Percentiles rank a stretch among this genome's conserved stretches.
Evolutionary conservation across 2,888 invertebrate species (phyloP).

Genomic region (Adelphocoris suturalis): DNA sequence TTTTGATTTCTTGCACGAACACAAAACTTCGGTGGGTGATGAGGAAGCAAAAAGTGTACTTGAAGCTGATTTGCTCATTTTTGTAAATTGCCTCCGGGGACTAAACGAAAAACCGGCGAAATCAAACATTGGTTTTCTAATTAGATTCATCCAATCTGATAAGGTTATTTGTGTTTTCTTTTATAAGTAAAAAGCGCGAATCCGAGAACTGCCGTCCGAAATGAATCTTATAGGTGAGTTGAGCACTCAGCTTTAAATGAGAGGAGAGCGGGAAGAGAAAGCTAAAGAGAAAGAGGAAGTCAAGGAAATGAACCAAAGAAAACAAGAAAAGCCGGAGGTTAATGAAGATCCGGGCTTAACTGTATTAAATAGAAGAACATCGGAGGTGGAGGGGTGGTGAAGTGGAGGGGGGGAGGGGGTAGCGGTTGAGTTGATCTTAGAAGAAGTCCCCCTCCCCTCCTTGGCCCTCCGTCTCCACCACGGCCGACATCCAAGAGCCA

Average conservation of each 20-base stretch:
- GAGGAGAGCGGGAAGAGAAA: background rate
- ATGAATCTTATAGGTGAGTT: constrained; percentile 10
- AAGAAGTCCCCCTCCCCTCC: background rate
- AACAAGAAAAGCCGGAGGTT: constrained; percentile 42
- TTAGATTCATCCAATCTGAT: constrained; percentile 13
- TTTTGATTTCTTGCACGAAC: too few relatives aligned
- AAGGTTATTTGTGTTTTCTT: background rate
- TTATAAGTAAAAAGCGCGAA: background rate
- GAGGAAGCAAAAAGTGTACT: too few relatives aligned
- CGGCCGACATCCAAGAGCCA: background rate
- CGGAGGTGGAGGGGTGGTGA: background rate
- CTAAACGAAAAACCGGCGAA: too few relatives aligned
- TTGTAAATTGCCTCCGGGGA: too few relatives aligned
- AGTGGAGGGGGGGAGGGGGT: background rate
- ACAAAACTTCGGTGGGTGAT: too few relatives aligned
- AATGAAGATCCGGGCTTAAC: constrained; percentile 57
- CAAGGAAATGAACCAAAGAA: constrained; percentile 27
- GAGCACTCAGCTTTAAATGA: constrained; percentile 25
- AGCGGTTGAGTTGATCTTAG: constrained; percentile 40
- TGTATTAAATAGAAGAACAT: constrained; percentile 51
- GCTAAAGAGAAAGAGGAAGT: background rate
- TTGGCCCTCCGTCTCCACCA: background rate
- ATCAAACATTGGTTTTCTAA: constrained; percentile 1
- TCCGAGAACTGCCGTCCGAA: constrained; percentile 8
- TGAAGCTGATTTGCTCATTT: too few relatives aligned